A percentile compares a stretch with the other conserved stretches of the same genome.
phyloP scores from a whole-genome alignment of 2,888 invertebrate species.

The Hedychridium roseum region DNA sequence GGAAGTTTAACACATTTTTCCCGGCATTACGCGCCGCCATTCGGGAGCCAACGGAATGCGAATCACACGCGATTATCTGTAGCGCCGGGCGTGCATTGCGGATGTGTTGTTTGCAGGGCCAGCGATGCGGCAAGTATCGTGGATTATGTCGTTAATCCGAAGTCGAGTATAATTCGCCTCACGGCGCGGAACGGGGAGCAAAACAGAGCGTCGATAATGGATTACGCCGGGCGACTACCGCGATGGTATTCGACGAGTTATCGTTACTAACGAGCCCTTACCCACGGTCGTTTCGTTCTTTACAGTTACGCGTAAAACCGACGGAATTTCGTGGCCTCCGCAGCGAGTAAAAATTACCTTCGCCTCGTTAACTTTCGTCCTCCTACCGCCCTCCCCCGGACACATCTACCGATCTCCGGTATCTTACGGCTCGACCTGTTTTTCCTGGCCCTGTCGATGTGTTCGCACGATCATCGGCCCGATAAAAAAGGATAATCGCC shows the following conservation, averaged over 20 bases:
- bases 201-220: constrained; percentile 15
- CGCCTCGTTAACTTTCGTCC: constrained; percentile 29
- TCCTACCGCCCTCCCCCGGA: constrained; percentile 5
- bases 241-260: constrained; percentile 20
- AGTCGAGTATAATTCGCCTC: constrained; percentile 3
- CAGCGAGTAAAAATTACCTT: constrained; percentile 27
- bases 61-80: too few species aligned
- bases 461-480: too few species aligned
- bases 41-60: too few species aligned
- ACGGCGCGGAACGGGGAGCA: constrained; percentile 6
- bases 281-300: constrained; percentile 10
- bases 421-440: too few species aligned
- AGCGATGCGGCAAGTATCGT: constrained; percentile 5
- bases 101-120: too few species aligned
- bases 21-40: too few species aligned
- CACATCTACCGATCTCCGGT: too few species aligned
- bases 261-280: constrained; percentile 20
- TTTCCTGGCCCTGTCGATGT: too few species aligned
- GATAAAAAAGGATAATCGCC: too few species aligned
- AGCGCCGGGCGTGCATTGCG: too few species aligned
- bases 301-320: constrained; percentile 6
- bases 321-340: constrained; percentile 18
- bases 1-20: too few species aligned
- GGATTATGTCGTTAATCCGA: constrained; percentile 15
- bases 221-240: constrained; percentile 10